Base-by-base conservation (phyloP, 2,797 vertebrate genomes). In the Crenuchus spilurus region DNA sequence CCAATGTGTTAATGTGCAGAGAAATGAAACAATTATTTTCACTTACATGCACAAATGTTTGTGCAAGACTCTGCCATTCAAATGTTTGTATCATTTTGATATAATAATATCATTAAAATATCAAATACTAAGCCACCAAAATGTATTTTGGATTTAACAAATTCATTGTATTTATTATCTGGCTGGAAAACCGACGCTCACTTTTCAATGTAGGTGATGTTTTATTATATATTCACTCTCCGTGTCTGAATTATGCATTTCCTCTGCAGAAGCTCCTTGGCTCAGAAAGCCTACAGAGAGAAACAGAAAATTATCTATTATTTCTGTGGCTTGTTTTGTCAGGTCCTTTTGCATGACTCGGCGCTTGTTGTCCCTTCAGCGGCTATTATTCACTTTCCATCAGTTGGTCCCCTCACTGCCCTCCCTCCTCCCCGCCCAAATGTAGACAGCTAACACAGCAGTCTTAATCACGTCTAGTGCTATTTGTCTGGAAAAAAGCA, bases 331-430 rank as follows among this genome's bases (percentile, higher is more conserved):
- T 18, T 48, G 33, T 49, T 20, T 28, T 28, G 30, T 22, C 18
- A 33, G 49, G 62, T 6, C 48, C 18, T 42, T 26, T 9, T n/a
- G 11, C n/a, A 42, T 33, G 18, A n/a, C 37, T 49, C 6, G 46
- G 11, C n/a, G 20, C 16, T 51, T 39, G 22, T 26, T 58, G 30
- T 35, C 55, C 52, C 20, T 64, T 46, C 13, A 18, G 20, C 14
- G 24, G 9, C 44, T 11, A 58, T 67, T 39, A 39, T 49, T 67
- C 63, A 74, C 31, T 28, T 64, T 64, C 33, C 35, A 6, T 11
- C 22, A 33, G 60, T 66, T 65, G 26, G 8, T 48, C 61, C 64
- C 61, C 8, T 37, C 20, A 1, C 31, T 37, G 6, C 28, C 16
- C 16, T 1, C 30, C 28, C 11, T 6, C 11, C 42, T 20, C 33